Evolutionary conservation across 2,113 vertebrate genomes (phyloP).

Genomic region (Xenopus borealis): DNA sequence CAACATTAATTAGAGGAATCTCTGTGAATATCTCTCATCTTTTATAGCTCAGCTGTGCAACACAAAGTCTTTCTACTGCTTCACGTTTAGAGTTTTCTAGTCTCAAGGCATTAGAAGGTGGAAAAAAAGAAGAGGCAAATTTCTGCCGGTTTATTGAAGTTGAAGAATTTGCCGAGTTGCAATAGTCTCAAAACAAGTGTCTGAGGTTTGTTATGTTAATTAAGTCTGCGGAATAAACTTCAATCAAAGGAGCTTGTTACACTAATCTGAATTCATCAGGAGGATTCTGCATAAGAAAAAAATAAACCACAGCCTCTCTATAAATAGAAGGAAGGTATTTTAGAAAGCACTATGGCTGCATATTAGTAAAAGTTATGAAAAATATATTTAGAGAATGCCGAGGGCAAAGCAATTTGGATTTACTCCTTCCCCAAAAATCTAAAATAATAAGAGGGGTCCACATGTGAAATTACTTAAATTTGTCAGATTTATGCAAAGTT

Average conservation of each 20-base stretch:
- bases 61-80: conserved; percentile 36
- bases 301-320: conserved; percentile 4
- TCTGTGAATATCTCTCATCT: conserved; percentile 36
- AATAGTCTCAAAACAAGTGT: conserved; percentile 29
- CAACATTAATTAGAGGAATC: conserved; percentile 32
- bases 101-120: neutral
- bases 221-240: conserved; percentile 48
- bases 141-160: conserved; percentile 46
- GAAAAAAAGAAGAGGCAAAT: conserved; percentile 17
- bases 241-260: conserved; percentile 20
- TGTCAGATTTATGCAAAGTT: no score
- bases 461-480: no score
- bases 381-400: no score
- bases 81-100: conserved; percentile 11
- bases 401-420: no score
- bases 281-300: conserved; percentile 9
- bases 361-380: no score
- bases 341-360: no score
- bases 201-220: conserved; percentile 49
- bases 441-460: no score
- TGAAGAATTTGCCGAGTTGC: conserved; percentile 35
- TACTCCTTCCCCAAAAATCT: no score
- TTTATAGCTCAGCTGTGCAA: conserved; percentile 17
- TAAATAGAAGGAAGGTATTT: no score
- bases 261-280: conserved; percentile 43